Evolutionary conservation across 2,888 invertebrate species (phyloP).

Genomic region (Idaea biselata): DNA sequence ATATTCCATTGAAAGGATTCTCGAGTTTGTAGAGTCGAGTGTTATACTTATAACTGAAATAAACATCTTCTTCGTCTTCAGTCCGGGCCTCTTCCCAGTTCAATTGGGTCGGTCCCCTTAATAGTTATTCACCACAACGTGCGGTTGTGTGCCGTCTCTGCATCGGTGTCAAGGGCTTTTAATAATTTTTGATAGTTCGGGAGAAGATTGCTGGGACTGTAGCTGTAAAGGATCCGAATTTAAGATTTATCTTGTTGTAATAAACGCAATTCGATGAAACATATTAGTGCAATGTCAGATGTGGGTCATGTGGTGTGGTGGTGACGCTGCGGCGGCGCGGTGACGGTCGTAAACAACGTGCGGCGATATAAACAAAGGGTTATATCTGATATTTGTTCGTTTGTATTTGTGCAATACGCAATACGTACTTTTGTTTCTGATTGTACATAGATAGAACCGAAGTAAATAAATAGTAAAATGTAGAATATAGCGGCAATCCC

Average conservation of each 20-base stretch:
- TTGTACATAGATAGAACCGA: background rate
- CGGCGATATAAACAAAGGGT: background rate
- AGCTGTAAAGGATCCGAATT: no score
- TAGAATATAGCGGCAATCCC: background rate
- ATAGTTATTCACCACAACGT: no score
- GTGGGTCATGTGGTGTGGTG: background rate
- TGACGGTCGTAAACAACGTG: background rate
- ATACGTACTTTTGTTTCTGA: background rate
- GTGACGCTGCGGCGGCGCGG: background rate
- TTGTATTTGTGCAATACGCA: background rate
- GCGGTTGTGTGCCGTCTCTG: no score
- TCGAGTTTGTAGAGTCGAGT: background rate
- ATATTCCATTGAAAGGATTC: background rate
- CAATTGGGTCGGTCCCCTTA: no score
- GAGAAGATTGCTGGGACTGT: no score
- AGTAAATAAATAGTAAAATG: background rate
- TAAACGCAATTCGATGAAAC: background rate
- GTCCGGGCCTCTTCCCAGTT: no score
- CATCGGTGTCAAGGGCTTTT: no score
- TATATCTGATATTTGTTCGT: background rate
- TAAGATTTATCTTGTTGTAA: background rate
- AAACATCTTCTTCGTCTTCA: background rate
- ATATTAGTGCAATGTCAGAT: background rate
- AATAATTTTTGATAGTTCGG: no score
- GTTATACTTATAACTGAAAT: background rate